A percentile compares a stretch with the other conserved stretches of the same genome.
Evolutionary conservation across 2,797 vertebrate species (phyloP).

Genomic region (Astyanax mexicanus): DNA sequence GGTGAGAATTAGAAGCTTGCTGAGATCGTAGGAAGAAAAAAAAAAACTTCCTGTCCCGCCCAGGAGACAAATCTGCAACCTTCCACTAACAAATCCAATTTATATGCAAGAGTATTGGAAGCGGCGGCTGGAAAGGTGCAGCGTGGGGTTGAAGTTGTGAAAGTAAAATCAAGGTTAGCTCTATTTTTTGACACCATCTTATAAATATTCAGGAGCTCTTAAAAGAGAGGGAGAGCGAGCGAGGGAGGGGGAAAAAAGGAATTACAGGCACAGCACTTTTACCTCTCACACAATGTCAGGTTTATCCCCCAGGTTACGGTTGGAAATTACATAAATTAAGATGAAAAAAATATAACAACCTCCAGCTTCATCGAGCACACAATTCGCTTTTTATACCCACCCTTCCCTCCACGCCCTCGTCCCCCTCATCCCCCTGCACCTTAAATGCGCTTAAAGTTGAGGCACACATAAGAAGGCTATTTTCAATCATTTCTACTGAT

Average conservation of each 20-base stretch:
- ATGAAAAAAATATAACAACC: constrained; percentile 54
- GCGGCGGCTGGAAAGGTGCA: constrained; percentile 50
- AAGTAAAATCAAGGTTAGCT: constrained; percentile 74
- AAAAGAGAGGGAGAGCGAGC: constrained; percentile 48
- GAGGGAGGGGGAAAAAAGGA: constrained; percentile 53
- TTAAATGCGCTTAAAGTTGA: constrained; percentile 19
- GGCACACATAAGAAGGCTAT: background rate
- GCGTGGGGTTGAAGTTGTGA: constrained; percentile 61
- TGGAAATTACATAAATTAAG: constrained; percentile 75
- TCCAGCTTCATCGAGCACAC: constrained; percentile 18
- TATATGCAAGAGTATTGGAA: constrained; percentile 58
- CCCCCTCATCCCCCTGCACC: background rate
- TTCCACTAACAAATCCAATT: constrained; percentile 53
- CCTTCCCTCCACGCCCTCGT: no score
- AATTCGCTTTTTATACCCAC: constrained; percentile 18
- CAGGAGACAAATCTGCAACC: constrained; percentile 57
- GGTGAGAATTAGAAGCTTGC: constrained; percentile 60
- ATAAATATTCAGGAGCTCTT: constrained; percentile 78
- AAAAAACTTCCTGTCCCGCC: constrained; percentile 43
- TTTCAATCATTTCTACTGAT: constrained; percentile 3
- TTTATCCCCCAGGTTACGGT: constrained; percentile 75
- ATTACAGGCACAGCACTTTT: constrained; percentile 75
- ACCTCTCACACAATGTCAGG: constrained; percentile 69
- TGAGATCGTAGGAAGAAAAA: constrained; percentile 34
- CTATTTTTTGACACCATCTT: constrained; percentile 70